Conservation (phyloP, 2,113 vertebrate species). For the Cynopterus brachyotis region DNA sequence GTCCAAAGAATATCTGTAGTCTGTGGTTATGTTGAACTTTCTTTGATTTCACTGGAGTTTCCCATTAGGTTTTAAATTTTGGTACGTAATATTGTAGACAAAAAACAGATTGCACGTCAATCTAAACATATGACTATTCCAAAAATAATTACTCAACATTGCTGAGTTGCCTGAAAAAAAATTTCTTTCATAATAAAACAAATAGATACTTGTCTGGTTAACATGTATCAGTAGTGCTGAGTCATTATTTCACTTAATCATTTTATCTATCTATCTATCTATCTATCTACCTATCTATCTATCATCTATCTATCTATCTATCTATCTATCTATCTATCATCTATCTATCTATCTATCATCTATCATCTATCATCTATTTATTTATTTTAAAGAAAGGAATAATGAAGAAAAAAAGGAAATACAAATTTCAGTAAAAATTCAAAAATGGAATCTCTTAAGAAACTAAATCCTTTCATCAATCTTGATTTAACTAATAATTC, state of each 20-base stretch:
- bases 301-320: too few species aligned
- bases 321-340: too few species aligned
- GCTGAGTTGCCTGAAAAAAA: background rate
- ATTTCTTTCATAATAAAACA: constrained; percentile 3
- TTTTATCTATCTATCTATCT: background rate
- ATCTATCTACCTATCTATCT: too few species aligned
- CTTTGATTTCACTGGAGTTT: constrained; percentile 33
- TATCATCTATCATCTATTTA: too few species aligned
- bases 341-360: too few species aligned
- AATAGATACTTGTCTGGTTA: background rate
- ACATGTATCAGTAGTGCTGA: background rate
- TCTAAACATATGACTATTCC: background rate
- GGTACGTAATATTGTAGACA: background rate
- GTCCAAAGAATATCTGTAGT: constrained; percentile 3
- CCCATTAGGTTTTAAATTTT: constrained; percentile 45
- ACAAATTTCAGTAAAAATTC: background rate
- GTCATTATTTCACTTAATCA: background rate
- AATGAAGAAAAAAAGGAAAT: background rate
- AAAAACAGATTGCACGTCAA: background rate
- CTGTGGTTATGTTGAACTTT: constrained; percentile 17
- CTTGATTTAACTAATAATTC: background rate
- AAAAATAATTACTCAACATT: constrained; percentile 6
- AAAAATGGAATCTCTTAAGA: background rate
- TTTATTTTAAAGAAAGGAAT: background rate
- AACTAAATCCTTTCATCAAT: background rate